Evolutionary conservation across 2,113 vertebrate species (phyloP).

Genomic region (Calonectris borealis): DNA sequence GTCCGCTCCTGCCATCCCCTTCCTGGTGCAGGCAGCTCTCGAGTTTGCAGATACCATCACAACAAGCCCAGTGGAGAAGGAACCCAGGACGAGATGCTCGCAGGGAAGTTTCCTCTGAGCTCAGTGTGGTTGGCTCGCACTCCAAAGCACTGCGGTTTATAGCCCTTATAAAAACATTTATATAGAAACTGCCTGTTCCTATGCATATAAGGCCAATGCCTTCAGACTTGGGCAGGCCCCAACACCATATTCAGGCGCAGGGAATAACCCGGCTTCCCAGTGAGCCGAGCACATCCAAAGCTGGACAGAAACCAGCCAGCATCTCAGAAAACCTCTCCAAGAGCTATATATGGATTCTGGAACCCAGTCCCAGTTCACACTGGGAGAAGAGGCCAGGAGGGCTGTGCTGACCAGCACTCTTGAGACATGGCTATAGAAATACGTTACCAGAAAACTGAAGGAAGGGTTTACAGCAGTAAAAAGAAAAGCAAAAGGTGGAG

Average conservation of each 20-base stretch:
- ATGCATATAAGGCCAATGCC: conserved; percentile 61
- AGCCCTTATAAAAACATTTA: conserved; percentile 64
- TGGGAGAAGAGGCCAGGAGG: background rate
- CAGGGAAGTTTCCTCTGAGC: background rate
- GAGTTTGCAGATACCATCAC: background rate
- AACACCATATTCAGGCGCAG: background rate
- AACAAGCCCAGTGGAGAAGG: accelerated
- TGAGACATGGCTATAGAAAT: background rate
- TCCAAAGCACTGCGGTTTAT: background rate
- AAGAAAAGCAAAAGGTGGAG: background rate
- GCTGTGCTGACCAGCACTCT: background rate
- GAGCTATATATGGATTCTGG: conserved; percentile 51
- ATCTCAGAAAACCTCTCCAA: conserved; percentile 10
- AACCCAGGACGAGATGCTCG: background rate
- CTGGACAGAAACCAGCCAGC: conserved; percentile 32
- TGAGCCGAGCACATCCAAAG: conserved; percentile 2
- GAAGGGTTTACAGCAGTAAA: background rate
- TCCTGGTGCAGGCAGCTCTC: background rate
- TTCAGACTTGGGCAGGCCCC: conserved; percentile 38
- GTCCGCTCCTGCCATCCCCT: background rate
- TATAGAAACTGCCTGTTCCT: conserved; percentile 40
- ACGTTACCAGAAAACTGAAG: background rate
- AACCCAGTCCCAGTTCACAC: background rate
- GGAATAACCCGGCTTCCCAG: background rate
- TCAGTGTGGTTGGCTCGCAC: background rate